Evolutionary conservation across 2,113 vertebrate genomes (phyloP), one percentile per base, ranked within the genome.

Genomic region (Vireo altiloquus): DNA sequence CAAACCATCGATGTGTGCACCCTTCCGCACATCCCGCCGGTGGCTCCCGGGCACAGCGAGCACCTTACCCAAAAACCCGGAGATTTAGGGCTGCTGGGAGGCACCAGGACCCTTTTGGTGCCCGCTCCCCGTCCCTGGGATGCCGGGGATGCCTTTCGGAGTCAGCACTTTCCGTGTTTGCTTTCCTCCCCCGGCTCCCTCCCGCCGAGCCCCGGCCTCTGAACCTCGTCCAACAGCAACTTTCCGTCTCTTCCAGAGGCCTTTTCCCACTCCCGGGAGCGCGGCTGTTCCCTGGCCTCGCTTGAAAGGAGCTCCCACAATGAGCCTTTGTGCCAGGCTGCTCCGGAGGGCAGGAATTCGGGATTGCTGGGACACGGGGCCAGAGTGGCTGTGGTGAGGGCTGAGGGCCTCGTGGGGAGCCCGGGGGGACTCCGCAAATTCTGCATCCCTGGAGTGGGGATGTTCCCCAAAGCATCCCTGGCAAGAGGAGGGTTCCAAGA

Each of bases 111-210:
- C 0, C 31, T 16, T 8, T 0, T 0, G 37, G 71, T 59, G 71
- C 44, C 83, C 53, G 2, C 7, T 59, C 9, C 53, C 25, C 13
- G 7, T 19, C 14, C 17, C 27, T 24, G 30, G 49, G 61, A 75
- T 83, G 82, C 87, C 84, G 72, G 71, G 37, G 75, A 71, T 7
- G 76, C 95, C 92, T 82, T 74, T 88, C 18, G 19, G 75, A 97
- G 92, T 98, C 98, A 98, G 98, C 98, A 72, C 88, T 98, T 98
- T 97, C 97, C 93, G 60, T 96, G 96, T 97, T 98, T 97, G 95
- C 95, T 96, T 97, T 97, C 97, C 95, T 74, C 9, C 59, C 39
- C 66, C 42, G 80, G 49, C 57, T 96, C 92, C 68, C 92, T 97
- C 96, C 91, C 8, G 31, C 91, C 42, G 89, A 56, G 85, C n/a